A percentile compares a stretch with the other conserved stretches of the same genome.
Evolutionary conservation across 2,797 vertebrate species (phyloP).

Genomic region (Mastacembelus armatus): DNA sequence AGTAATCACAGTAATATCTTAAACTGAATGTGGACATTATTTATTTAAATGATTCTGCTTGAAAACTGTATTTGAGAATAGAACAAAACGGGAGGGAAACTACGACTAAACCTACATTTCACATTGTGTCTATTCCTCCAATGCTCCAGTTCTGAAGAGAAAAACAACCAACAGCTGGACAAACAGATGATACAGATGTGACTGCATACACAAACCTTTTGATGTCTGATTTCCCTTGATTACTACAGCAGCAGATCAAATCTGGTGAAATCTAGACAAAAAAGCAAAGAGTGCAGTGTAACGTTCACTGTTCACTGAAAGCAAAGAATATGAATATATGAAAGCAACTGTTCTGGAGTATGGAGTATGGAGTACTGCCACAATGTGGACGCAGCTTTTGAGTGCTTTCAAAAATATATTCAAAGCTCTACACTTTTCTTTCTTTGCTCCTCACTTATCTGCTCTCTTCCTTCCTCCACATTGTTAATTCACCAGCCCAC

Average conservation of each 20-base stretch:
- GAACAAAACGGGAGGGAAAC: neutral
- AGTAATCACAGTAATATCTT: constrained; percentile 19
- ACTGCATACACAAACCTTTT: neutral
- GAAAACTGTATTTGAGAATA: neutral
- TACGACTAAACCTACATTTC: neutral
- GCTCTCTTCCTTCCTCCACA: constrained; percentile 27
- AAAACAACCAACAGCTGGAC: constrained; percentile 27
- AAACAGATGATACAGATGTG: constrained; percentile 34
- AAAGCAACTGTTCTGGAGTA: too few relatives aligned
- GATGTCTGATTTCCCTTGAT: neutral
- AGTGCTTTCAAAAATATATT: constrained; percentile 18
- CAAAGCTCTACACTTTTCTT: constrained; percentile 15
- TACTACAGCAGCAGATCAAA: neutral
- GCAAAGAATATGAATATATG: too few relatives aligned
- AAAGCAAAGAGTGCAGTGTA: too few relatives aligned
- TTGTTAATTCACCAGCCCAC: constrained; percentile 49
- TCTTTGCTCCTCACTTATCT: constrained; percentile 18
- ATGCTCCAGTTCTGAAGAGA: neutral
- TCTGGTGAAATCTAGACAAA: neutral
- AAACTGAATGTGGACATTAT: constrained; percentile 25
- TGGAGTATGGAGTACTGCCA: too few relatives aligned
- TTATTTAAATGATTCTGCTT: constrained; percentile 28
- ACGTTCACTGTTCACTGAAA: too few relatives aligned
- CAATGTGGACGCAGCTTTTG: constrained; percentile 10
- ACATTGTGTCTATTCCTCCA: neutral